These are phyloP conservation scores for Psittacula derbiana DNA, from an alignment of 2,797 vertebrate species.

Conservation along the genomic window DNA sequence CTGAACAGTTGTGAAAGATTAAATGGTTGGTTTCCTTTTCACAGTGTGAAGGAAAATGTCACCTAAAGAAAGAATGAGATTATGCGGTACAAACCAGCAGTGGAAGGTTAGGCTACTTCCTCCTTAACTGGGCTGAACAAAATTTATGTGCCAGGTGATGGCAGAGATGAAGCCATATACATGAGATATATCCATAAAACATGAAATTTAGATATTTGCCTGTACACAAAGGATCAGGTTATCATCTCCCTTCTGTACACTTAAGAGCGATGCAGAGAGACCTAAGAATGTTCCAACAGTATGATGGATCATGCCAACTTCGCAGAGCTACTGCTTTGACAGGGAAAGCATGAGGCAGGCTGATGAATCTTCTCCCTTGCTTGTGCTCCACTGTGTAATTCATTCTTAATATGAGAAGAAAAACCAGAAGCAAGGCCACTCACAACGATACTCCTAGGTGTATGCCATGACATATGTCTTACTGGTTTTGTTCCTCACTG, in stretches of 20 bases:
- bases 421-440: background rate
- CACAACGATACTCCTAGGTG: rapidly evolving
- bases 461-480: background rate
- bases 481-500: background rate
- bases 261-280: background rate
- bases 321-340: background rate
- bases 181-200: rapidly evolving
- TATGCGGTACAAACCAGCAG: background rate
- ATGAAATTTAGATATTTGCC: rapidly evolving
- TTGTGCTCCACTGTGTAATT: rapidly evolving
- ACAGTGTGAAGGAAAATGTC: background rate
- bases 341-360: background rate
- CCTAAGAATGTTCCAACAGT: background rate
- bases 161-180: background rate
- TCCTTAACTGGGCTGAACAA: background rate
- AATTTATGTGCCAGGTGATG: background rate
- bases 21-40: background rate
- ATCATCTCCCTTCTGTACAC: background rate
- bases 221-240: background rate
- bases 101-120: background rate
- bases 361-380: background rate
- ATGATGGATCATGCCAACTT: background rate
- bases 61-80: background rate
- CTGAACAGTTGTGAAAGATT: background rate
- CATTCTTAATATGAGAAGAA: background rate